These are phyloP conservation scores for Hetaerina titia DNA, from an alignment of 2,888 invertebrate genomes.

Conservation along the genomic window DNA sequence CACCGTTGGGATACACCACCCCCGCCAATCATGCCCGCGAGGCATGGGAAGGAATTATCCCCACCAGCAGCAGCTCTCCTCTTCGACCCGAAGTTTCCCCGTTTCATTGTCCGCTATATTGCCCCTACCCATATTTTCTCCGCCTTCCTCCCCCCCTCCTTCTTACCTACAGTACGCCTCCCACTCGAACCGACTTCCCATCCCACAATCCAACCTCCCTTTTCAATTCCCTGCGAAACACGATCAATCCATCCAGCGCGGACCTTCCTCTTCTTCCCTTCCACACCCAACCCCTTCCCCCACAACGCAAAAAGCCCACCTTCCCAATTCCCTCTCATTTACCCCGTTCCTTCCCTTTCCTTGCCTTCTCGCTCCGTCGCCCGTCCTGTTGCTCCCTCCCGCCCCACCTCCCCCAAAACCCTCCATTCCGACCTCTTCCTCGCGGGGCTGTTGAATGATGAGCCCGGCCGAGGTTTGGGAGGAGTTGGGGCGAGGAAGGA, in stretches of 20 bases:
- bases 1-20: not conserved
- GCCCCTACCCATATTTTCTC: not conserved
- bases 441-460: too few species aligned
- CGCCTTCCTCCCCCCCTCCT: not conserved
- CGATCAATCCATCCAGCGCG: constrained; percentile 60
- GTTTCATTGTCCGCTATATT: not conserved
- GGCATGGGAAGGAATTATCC: not conserved
- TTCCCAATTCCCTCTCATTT: constrained; percentile 70
- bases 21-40: not conserved
- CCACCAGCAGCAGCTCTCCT: not conserved
- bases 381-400: constrained; percentile 62
- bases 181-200: not conserved
- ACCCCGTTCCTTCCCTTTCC: constrained; percentile 41
- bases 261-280: constrained; percentile 70
- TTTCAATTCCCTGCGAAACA: not conserved
- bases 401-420: constrained; percentile 63
- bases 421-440: constrained; percentile 66
- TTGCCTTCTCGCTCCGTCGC: not conserved
- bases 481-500: too few species aligned
- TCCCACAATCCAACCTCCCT: not conserved
- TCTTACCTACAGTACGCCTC: not conserved
- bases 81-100: not conserved
- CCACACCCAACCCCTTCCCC: constrained; percentile 29
- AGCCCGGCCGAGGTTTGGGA: too few species aligned
- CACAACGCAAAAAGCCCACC: constrained; percentile 64